Evolutionary conservation across 2,888 invertebrate species (phyloP), one percentile per base, ranked within the genome.

Genomic region (Drosophila fungiperda): DNA sequence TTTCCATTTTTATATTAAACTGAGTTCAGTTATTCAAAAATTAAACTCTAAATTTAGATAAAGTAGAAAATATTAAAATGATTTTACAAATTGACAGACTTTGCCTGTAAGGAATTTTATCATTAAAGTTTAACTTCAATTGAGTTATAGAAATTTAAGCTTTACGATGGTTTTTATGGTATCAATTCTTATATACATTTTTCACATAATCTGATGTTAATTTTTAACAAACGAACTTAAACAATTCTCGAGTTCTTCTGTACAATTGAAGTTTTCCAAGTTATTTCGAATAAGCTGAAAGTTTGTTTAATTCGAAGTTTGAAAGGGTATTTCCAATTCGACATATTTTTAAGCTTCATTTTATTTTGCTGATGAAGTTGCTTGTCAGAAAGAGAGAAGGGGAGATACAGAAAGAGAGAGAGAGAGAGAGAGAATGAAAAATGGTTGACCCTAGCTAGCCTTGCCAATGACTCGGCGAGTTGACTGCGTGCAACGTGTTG

Each of bases 401-500:
- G 17, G 17, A 9, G 11, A 29, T 38, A 29, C 36, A 26, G 11
- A 42, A 9, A 29, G 38, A 29, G 36, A 26, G 11, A 45, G 20
- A 45, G 4, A 20, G 3, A 45, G 20, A 3, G 23, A 23, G 20
- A 11, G 42, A 48, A 48, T 52, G 65, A 45, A 65, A 65, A 79
- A 55, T 68, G 78, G 68, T 75, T 78, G 75, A 80, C 75, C 81
- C 72, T 67, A 72, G 63, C 40, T 52, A 36, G 68, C 63, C 63
- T 78, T 66, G 71, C 59, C 64, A 76, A 61, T 69, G 65, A 67
- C 75, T 70, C 59, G 63, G 57, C 76, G 60, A 49, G 59, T 63
- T 65, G 64, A 69, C 45, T 76, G 76, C 78, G 80, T 80, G 78
- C 78, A 52, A 35, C 79, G 77, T 76, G 55, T 69, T 54, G 52